Evolutionary conservation across 2,113 vertebrate species (phyloP).

Genomic region (Tapirus terrestris): DNA sequence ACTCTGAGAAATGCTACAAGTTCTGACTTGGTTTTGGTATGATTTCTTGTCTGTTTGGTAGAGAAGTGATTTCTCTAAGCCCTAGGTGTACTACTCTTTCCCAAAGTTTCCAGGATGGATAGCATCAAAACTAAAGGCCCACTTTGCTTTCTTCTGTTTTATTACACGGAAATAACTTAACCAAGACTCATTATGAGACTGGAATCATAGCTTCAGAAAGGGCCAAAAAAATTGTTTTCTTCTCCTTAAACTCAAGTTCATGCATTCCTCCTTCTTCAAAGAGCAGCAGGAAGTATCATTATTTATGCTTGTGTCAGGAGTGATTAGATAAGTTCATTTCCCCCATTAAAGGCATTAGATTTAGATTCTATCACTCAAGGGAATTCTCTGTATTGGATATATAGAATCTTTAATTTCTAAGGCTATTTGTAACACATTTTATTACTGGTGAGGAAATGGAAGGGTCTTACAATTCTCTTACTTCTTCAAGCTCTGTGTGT

Average conservation of each 20-base stretch:
- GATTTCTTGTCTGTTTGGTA: background rate
- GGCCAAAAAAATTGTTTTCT: background rate
- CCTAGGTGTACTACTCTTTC: background rate
- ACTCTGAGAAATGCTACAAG: background rate
- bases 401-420: conserved; percentile 50
- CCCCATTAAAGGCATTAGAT: background rate
- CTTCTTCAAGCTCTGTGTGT: background rate
- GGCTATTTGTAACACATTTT: conserved; percentile 60
- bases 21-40: background rate
- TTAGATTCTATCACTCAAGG: conserved; percentile 51
- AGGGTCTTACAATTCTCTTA: conserved; percentile 56
- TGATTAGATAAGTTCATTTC: background rate
- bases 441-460: conserved; percentile 1
- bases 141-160: background rate
- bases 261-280: background rate
- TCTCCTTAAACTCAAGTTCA: background rate
- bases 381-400: background rate
- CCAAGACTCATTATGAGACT: background rate
- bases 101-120: background rate
- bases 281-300: background rate
- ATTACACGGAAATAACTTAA: background rate
- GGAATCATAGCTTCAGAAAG: background rate
- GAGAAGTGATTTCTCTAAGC: background rate
- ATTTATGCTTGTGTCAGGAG: background rate
- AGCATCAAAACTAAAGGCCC: background rate